Base-by-base conservation (phyloP, 1,140 invertebrate genomes). In the Augochlora pura region DNA sequence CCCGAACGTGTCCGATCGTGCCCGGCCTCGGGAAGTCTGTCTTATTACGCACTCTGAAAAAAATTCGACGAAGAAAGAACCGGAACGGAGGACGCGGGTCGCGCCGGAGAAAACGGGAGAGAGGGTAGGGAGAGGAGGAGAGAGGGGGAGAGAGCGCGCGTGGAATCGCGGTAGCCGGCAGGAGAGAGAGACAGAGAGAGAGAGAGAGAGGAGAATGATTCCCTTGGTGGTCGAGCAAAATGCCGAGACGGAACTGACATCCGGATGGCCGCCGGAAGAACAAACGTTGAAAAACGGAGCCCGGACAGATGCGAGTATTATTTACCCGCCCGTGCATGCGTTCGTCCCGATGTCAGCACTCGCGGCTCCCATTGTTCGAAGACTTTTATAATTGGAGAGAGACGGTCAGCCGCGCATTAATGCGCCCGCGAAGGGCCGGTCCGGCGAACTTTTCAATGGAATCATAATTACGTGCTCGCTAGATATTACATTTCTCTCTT, bases 351-450 rank as follows among this genome's bases (percentile, higher is more conserved):
- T 81, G 84, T 80, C 81, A 82, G 84, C 66, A 72, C 69, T 84
- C 84, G 83, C 77, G 63, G 65, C 71, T 72, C 42, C 80, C 83
- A 89, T 89, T 90, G 88, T 90, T 88, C 83, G 80, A 87, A 84
- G 83, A 86, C 78, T 87, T 90, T 90, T 89, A 89, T 90, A 90
- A 90, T 90, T 90, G 85, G 86, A 77, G 75, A 81, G 84, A 86
- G 84, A 80, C 84, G 87, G 71, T 74, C 80, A 84, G 85, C 72
- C 79, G 80, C 79, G 80, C 80, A 87, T 87, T 87, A 87, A 87
- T 87, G 75, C 85, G 85, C 69, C 79, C 59, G 66, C 79, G 85
- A 75, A 86, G 83, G 73, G 73, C 74, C 69, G 68, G 64, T 54
- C 77, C 80, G 77, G 63, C 75, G 63, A 88, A 87, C 82, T 88